These are phyloP conservation scores for Pegoplata infirma DNA, from an alignment of 2,888 invertebrate species.

Conservation along the genomic window DNA sequence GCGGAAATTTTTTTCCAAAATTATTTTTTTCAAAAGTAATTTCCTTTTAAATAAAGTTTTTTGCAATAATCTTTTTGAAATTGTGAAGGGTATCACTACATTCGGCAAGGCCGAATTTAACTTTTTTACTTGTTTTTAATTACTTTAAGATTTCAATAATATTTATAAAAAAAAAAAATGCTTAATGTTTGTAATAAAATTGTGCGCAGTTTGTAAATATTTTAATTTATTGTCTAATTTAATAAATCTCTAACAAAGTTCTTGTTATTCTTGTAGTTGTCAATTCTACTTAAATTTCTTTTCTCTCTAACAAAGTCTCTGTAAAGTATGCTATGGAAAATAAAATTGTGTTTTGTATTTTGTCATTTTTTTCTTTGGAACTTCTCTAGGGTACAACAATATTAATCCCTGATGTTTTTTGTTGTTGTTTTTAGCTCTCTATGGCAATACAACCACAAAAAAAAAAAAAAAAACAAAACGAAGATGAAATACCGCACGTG, in stretches of 20 bases:
- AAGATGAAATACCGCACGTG: constrained; percentile 10
- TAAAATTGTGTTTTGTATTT: not conserved
- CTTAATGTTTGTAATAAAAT: constrained; percentile 1
- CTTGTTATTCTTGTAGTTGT: not conserved
- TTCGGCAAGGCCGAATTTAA: too few species aligned
- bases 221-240: not conserved
- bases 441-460: not conserved
- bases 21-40: too few species aligned
- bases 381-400: not conserved
- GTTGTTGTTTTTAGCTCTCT: not conserved
- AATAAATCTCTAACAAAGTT: not conserved
- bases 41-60: too few species aligned
- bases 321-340: not conserved
- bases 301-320: not conserved
- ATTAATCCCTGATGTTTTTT: not conserved
- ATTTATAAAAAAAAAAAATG: not conserved
- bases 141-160: not conserved
- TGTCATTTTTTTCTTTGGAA: not conserved
- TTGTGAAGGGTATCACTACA: too few species aligned
- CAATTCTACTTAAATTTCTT: not conserved
- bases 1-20: too few species aligned
- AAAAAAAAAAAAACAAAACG: too few species aligned
- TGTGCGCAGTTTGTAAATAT: not conserved
- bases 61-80: too few species aligned
- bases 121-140: not conserved